Evolutionary conservation across 2,888 invertebrate genomes (phyloP), one percentile per base, ranked within the genome.

Genomic region (Elaeidobius kamerunicus): DNA sequence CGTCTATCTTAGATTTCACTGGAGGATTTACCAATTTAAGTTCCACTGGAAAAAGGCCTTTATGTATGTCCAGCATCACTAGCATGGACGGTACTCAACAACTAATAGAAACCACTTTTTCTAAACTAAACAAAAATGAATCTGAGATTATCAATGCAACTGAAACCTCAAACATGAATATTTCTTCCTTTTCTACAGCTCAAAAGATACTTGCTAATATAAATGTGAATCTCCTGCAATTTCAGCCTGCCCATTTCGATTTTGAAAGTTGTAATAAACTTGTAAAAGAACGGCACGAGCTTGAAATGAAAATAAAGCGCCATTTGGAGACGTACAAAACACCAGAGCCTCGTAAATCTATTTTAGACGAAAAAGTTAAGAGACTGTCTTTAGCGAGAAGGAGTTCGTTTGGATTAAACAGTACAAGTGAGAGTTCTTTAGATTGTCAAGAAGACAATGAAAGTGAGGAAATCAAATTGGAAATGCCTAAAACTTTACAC

Each of bases 21-120:
- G 35, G 16, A 16, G 15, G 18, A 35, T 44, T 35, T 20, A 14
- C 39, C 20, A 38, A 27, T 7, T 28, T 46, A 35, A 36, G 38
- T 7, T 15, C 40, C 3, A 41, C 41, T 15, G 18, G 41, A 5
- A 30, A 40, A 27, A 41, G 35, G 11, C 23, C 32, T 1, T 34
- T 41, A 34, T 32, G 40, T 34, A 32, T 41, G 17, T 41, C n/a
- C 14, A 48, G 48, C 27, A 23, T 41, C 11, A 7, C 7, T 12
- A 41, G 34, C 17, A 34, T 41, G 41, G 48, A 48, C 5, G 41
- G 32, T 12, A 41, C 48, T 15, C 41, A 48, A 12, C 48, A 48
- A 20, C 20, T 41, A 41, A 41, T 41, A 2, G 19, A 41, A 4
- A 27, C 23, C 12, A 30, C 30, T 3, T 30, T 30, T 30, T 30